These are phyloP conservation scores for Eumaeus atala DNA, from an alignment of 1,140 invertebrate genomes.

Conservation along the genomic window DNA sequence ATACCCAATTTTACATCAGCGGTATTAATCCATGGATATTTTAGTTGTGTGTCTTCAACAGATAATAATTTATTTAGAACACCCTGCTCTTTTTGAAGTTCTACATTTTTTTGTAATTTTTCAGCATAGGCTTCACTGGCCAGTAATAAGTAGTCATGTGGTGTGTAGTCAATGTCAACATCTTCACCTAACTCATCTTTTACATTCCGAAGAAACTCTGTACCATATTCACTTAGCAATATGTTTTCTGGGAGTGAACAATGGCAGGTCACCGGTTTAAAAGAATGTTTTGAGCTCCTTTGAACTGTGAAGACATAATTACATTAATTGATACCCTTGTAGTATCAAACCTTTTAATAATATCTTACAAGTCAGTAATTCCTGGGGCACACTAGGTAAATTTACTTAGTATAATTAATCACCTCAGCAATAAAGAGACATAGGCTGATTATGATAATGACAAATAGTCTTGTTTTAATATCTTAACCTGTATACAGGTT, in stretches of 20 bases:
- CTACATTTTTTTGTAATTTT: slow-evolving; percentile 82
- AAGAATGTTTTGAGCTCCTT: slow-evolving; percentile 85
- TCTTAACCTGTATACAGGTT: too few species aligned
- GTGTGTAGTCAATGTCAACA: slow-evolving; percentile 88
- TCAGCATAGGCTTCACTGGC: slow-evolving; percentile 85
- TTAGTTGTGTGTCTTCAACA: slow-evolving; percentile 78
- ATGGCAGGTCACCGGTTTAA: slow-evolving; percentile 93
- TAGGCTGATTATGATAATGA: too few species aligned
- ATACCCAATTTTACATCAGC: slow-evolving; percentile 86
- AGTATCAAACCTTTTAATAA: too few species aligned
- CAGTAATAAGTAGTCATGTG: slow-evolving; percentile 91
- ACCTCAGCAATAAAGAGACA: neutral
- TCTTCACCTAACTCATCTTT: slow-evolving; percentile 82
- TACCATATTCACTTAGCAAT: slow-evolving; percentile 90
- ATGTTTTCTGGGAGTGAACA: slow-evolving; percentile 96
- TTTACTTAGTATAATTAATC: too few species aligned
- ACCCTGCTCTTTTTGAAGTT: slow-evolving; percentile 87
- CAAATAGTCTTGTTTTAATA: too few species aligned
- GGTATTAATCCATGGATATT: slow-evolving; percentile 94
- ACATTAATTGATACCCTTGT: slow-evolving; percentile 20
- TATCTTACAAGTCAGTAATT: too few species aligned
- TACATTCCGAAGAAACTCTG: slow-evolving; percentile 92
- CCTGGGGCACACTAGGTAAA: too few species aligned
- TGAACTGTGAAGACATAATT: slow-evolving; percentile 80
- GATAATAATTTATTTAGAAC: slow-evolving; percentile 86